A percentile compares a stretch with the other conserved stretches of the same genome.
phyloP scores from a whole-genome alignment of 2,113 vertebrate species.

The Balaeniceps rex region DNA sequence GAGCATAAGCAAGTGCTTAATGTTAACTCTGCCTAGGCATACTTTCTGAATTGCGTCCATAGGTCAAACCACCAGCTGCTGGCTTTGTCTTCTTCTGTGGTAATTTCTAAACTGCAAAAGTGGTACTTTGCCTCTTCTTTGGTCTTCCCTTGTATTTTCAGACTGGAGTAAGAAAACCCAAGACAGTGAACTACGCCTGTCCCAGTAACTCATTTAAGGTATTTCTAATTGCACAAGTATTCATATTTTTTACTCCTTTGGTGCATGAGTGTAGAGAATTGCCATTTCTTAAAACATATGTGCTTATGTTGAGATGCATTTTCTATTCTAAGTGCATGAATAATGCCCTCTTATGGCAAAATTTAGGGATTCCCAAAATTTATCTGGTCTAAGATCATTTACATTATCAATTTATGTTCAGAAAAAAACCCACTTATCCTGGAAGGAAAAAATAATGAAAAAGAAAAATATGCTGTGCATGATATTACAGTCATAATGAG shows the following conservation, averaged over 20 bases:
- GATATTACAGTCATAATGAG: neutral
- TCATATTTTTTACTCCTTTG: neutral
- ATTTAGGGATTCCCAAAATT: neutral
- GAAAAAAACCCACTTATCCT: neutral
- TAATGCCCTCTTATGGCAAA: slow-evolving; percentile 65
- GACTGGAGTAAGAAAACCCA: neutral
- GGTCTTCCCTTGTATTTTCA: neutral
- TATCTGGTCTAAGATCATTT: neutral
- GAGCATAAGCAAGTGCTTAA: neutral
- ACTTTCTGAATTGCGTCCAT: neutral
- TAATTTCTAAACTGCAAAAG: neutral
- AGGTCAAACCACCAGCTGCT: neutral
- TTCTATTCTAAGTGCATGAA: neutral
- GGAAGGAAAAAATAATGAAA: neutral
- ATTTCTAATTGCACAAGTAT: neutral
- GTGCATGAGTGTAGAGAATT: neutral
- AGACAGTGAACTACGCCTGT: neutral
- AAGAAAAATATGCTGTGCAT: neutral
- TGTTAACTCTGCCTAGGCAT: neutral
- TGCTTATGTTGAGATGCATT: neutral
- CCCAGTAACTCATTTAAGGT: neutral
- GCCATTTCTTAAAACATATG: neutral
- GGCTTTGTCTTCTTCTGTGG: neutral
- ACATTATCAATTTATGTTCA: neutral
- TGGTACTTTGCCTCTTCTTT: neutral